Conservation (phyloP, 2,888 invertebrate genomes). For the Laspeyria flexula region DNA sequence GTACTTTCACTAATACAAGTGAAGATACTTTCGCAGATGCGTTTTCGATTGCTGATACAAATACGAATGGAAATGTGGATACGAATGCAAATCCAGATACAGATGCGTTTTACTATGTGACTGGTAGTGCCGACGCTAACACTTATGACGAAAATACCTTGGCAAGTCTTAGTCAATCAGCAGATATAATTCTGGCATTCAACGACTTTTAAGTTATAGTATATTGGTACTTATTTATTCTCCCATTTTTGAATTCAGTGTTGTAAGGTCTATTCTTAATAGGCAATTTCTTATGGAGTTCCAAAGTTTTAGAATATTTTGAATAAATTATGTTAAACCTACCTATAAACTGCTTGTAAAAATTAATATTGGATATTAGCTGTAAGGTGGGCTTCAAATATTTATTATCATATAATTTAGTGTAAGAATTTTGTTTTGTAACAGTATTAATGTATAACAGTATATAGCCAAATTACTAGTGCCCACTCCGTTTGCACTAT, state of each 20-base stretch:
- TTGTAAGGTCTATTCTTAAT: neutral
- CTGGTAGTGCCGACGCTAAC: neutral
- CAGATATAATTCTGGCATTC: conserved; percentile 5
- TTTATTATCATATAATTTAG: neutral
- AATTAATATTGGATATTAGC: too few relatives aligned
- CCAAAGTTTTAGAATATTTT: too few relatives aligned
- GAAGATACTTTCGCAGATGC: neutral
- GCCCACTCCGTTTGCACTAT: too few relatives aligned
- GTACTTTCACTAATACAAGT: neutral
- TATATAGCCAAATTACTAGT: too few relatives aligned
- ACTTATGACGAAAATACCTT: neutral
- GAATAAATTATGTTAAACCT: too few relatives aligned
- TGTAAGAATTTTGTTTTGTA: too few relatives aligned
- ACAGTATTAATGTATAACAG: neutral
- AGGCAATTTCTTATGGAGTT: neutral
- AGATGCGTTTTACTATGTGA: neutral
- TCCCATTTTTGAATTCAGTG: neutral
- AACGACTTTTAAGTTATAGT: neutral
- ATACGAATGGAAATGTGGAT: neutral
- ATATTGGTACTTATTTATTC: neutral
- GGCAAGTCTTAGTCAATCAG: neutral
- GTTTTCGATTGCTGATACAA: neutral
- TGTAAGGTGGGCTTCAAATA: neutral
- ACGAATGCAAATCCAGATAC: neutral
- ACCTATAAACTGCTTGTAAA: too few relatives aligned